Conservation (phyloP, 2,797 vertebrate genomes). For the Tadarida brasiliensis region DNA sequence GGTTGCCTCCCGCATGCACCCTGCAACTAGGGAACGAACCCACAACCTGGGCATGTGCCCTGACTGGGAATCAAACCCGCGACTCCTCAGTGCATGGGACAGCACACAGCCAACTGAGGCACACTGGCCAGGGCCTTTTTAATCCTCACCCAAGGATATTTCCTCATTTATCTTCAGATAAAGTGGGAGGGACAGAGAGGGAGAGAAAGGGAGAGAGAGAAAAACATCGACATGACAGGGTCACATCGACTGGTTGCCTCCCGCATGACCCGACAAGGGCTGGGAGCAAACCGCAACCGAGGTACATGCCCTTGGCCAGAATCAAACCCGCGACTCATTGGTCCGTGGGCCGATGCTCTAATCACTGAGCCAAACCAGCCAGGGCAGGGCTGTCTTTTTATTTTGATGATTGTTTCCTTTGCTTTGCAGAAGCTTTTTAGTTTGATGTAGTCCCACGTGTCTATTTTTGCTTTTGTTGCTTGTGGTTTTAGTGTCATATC, state of each 20-base stretch:
- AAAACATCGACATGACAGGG: too few species aligned
- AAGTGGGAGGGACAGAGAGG: too few species aligned
- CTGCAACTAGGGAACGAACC: neutral
- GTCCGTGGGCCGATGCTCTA: too few species aligned
- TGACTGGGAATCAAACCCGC: neutral
- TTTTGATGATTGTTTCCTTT: neutral
- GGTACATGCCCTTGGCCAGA: too few species aligned
- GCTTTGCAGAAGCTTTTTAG: neutral
- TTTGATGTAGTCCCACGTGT: neutral
- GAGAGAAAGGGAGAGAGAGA: too few species aligned
- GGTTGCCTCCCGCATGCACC: neutral
- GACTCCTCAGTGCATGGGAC: neutral
- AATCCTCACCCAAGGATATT: too few species aligned
- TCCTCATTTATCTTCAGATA: too few species aligned
- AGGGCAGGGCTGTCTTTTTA: neutral
- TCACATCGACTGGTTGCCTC: too few species aligned
- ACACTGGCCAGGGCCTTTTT: neutral
- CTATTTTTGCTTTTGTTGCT: slow-evolving; percentile 28
- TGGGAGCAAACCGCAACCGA: too few species aligned
- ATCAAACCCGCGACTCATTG: too few species aligned
- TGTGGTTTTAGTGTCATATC: neutral
- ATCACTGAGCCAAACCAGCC: neutral
- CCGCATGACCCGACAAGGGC: too few species aligned
- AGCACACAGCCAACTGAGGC: neutral
- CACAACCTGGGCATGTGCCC: neutral